phyloP scores from a whole-genome alignment of 2,797 vertebrate genomes.

The Danio albolineatus region DNA sequence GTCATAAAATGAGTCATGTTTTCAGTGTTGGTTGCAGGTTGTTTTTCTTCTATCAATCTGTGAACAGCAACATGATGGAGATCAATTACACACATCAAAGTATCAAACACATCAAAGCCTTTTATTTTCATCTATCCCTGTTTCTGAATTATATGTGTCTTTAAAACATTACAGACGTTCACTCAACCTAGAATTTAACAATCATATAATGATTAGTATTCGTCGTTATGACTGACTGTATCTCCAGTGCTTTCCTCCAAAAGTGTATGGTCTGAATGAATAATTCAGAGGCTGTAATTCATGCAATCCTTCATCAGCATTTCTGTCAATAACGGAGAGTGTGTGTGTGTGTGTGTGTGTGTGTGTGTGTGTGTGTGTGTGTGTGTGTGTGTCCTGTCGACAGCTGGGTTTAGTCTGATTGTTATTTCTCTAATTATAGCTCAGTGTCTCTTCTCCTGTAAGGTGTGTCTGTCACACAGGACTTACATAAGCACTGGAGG shows the following conservation, averaged over 20 bases:
- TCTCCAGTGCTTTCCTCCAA: constrained; percentile 15
- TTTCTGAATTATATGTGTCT: constrained; percentile 6
- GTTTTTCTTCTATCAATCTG: not conserved
- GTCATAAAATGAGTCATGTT: not conserved
- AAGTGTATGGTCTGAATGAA: constrained; percentile 8
- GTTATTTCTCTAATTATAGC: constrained; percentile 50
- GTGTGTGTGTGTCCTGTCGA: constrained; percentile 14
- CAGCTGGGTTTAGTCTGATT: constrained; percentile 45
- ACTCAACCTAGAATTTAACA: constrained; percentile 22
- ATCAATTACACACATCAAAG: not conserved
- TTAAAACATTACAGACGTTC: constrained; percentile 6
- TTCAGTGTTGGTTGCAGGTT: not conserved
- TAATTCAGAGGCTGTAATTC: constrained; percentile 34
- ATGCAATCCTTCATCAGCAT: constrained; percentile 30
- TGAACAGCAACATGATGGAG: not conserved
- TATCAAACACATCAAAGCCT: constrained; percentile 12
- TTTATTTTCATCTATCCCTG: constrained; percentile 23
- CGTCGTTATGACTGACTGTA: constrained; percentile 11
- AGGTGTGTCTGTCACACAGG: constrained; percentile 27
- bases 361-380: too few relatives aligned
- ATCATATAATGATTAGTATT: constrained; percentile 35
- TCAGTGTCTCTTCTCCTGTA: constrained; percentile 34
- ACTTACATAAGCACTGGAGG: constrained; percentile 50
- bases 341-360: too few relatives aligned
- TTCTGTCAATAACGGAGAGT: constrained; percentile 19